phyloP scores from a whole-genome alignment of 1,140 invertebrate genomes.

The Drosophila biarmipes region DNA sequence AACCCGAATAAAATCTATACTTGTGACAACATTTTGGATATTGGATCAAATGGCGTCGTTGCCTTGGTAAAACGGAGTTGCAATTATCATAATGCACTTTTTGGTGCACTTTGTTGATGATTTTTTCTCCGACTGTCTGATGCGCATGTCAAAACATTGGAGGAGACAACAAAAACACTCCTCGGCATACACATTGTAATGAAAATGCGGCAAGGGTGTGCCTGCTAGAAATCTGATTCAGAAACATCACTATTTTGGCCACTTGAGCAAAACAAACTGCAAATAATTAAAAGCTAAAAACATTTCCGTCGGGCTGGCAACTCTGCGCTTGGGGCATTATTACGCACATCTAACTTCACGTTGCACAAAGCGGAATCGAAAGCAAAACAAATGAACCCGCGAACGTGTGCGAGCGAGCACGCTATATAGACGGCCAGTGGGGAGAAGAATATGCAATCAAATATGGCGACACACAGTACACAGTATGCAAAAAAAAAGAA shows the following conservation, averaged over 20 bases:
- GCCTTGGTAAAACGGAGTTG: neutral
- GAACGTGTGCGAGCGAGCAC: constrained; percentile 49
- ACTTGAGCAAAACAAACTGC: constrained; percentile 17
- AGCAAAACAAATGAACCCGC: constrained; percentile 75
- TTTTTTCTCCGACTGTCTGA: neutral
- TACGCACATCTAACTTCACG: constrained; percentile 74
- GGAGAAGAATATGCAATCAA: constrained; percentile 67
- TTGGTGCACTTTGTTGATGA: neutral
- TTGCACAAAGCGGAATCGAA: constrained; percentile 76
- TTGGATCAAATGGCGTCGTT: constrained; percentile 46
- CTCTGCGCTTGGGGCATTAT: constrained; percentile 38
- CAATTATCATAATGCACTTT: neutral
- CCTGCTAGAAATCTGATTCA: neutral
- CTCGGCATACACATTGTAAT: constrained; percentile 23
- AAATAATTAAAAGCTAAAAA: constrained; percentile 15
- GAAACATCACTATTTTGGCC: neutral
- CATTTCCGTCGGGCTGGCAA: constrained; percentile 44
- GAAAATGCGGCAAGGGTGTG: constrained; percentile 7
- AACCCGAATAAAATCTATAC: constrained; percentile 30
- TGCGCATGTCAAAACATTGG: constrained; percentile 43
- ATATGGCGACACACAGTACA: constrained; percentile 69
- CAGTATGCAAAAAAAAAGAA: constrained; percentile 53
- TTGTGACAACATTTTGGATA: constrained; percentile 36
- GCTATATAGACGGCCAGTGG: constrained; percentile 34
- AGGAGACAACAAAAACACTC: constrained; percentile 7